Conservation (phyloP, 2,888 invertebrate species). For the Acronicta leporina region DNA sequence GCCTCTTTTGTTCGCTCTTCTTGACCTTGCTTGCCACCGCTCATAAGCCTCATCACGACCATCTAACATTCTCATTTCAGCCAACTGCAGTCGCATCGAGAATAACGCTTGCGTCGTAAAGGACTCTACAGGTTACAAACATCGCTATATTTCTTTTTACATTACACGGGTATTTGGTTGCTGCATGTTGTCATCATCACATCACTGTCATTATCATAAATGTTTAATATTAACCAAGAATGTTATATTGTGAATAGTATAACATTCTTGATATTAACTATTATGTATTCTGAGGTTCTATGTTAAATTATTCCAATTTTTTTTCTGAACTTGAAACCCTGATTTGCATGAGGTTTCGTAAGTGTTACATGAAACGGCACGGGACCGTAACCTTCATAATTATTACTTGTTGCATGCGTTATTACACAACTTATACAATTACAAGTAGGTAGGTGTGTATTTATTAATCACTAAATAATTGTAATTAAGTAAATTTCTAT, state of each 20-base stretch:
- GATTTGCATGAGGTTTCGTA: conserved; percentile 28
- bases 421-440: conserved; percentile 6
- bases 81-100: conserved; percentile 73
- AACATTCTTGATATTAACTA: no score
- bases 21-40: conserved; percentile 61
- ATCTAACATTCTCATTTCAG: conserved; percentile 76
- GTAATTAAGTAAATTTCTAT: no score
- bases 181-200: conserved; percentile 55
- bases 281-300: conserved; percentile 1
- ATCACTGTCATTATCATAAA: conserved; percentile 11
- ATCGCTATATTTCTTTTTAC: conserved; percentile 53
- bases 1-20: conserved; percentile 54
- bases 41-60: conserved; percentile 62
- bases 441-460: conserved; percentile 1
- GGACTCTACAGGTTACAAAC: conserved; percentile 73
- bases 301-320: conserved; percentile 7
- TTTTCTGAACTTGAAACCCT: neutral
- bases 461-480: no score
- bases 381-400: conserved; percentile 1
- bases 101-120: conserved; percentile 74
- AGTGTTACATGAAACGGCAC: conserved; percentile 8
- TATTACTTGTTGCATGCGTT: conserved; percentile 23
- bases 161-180: conserved; percentile 64
- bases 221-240: neutral
- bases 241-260: no score